Evolutionary conservation across 2,113 vertebrate species (phyloP).

Genomic region (Pangasianodon gigas): DNA sequence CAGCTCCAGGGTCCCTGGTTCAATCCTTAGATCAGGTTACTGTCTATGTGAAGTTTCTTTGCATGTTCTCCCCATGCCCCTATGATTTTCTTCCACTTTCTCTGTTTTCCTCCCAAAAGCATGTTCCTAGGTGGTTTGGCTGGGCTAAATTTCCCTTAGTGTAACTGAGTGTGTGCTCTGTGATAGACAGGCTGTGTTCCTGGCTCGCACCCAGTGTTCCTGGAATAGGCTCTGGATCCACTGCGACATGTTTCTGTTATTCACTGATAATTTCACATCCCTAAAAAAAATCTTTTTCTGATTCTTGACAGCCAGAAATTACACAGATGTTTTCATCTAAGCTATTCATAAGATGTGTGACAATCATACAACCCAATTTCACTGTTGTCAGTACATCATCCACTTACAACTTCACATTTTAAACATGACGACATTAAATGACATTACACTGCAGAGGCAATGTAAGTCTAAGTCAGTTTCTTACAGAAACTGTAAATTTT

Average conservation of each 20-base stretch:
- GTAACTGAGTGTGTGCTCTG: neutral
- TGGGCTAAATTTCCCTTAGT: neutral
- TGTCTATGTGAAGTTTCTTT: neutral
- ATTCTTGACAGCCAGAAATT: neutral
- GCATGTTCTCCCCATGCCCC: neutral
- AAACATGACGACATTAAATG: neutral
- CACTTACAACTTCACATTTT: neutral
- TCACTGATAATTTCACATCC: conserved; percentile 9
- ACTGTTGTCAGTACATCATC: neutral
- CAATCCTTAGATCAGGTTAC: neutral
- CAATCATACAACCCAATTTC: neutral
- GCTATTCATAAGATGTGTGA: neutral
- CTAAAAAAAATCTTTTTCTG: neutral
- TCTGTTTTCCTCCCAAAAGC: neutral
- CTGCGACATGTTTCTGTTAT: neutral
- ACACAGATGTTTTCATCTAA: neutral
- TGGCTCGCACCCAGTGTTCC: neutral
- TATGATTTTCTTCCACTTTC: neutral
- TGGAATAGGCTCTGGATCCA: neutral
- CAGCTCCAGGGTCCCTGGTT: neutral
- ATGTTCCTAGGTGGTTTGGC: neutral
- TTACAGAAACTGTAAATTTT: neutral
- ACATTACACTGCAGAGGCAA: neutral
- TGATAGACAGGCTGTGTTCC: neutral
- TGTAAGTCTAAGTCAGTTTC: neutral